Evolutionary conservation across 1,140 invertebrate genomes (phyloP), one percentile per base, ranked within the genome.

Genomic region (Leptinotarsa texana): DNA sequence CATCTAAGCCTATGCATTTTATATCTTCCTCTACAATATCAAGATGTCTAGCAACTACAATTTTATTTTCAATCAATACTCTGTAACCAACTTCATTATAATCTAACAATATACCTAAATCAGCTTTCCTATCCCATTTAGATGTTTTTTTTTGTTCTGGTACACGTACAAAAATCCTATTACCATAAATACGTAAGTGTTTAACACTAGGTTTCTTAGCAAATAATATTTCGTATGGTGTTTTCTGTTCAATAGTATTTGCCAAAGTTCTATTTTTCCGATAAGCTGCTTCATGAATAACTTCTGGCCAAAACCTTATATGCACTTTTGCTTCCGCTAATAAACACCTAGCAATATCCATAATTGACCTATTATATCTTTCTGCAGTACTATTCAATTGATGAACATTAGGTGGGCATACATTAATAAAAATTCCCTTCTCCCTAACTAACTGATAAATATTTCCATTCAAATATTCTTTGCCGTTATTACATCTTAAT

Each of bases 401-500:
- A 69, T 76, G 72, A 4, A 76, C 71, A 75, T 86, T 86, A 8
- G 83, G 79, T 80, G 84, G 82, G 79, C 84, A 85, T 69, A 81
- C 74, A 27, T 27, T 27, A 27, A 27, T 27, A 27, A 4, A 27
- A 27, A 27, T 27, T 27, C 24, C 24, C 24, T 27, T 27, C 24
- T 27, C 24, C 3, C 24, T 24, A 76, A 80, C 47, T 79, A 78
- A 1, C 76, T 51, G 63, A 27, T 78, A 70, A 69, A 80, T 24
- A 3, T 74, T 63, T n/a, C 27, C 47, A 83, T 82, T 83, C 18
- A 82, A 81, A 84, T 81, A 86, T 80, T 81, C 84, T 72, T 51
- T 84, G 4, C 85, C 85, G 79, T 86, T 86, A 74, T 87, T 84
- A 74, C 84, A 86, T 57, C 82, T 80, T 48, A 86, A 63, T 71